Evolutionary conservation across 2,113 vertebrate species (phyloP), one percentile per base, ranked within the genome.

Genomic region (Chaetodon trifascialis): DNA sequence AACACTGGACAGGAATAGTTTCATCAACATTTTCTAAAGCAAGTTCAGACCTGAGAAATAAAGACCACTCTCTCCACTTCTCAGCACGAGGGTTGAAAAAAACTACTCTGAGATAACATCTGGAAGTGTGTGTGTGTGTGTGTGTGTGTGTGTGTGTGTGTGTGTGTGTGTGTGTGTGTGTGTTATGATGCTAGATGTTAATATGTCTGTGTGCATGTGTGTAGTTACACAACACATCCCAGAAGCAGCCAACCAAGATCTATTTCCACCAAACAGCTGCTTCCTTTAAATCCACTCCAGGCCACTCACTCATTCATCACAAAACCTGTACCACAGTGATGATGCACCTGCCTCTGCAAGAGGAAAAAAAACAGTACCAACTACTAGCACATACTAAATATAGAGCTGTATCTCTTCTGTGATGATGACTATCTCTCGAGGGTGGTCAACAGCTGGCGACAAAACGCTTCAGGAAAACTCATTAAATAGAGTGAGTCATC

Each of bases 401-500:
- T 74, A 89, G 90, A 83, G 70, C 44, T 63, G 42, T 21, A 34
- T 47, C 86, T 79, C 66, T 86, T 79, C 59, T 68, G 52, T 65
- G 79, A 86, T n/a, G 69, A 83, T 44, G 69, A 76, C 34, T 51
- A 73, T 84, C 78, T 72, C 73, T 85, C 36, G 1, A 72, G 76
- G 72, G 80, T 71, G 83, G 55, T 73, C 71, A 87, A 85, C 86
- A 92, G 84, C 85, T 91, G 82, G 83, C 65, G 17, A 80, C 82
- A 81, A 79, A 79, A 79, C 19, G 76, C 90, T 84, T 85, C 42
- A 78, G 80, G 78, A 38, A 76, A 90, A 85, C 86, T 92, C 86
- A 93, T 92, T 94, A 91, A 92, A 86, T 72, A 89, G 88, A 93
- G 88, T 89, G 90, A 90, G 79, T 86, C 89, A 83, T 89, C 80